phyloP scores from a whole-genome alignment of 2,888 invertebrate species.

The Torymus texanus region DNA sequence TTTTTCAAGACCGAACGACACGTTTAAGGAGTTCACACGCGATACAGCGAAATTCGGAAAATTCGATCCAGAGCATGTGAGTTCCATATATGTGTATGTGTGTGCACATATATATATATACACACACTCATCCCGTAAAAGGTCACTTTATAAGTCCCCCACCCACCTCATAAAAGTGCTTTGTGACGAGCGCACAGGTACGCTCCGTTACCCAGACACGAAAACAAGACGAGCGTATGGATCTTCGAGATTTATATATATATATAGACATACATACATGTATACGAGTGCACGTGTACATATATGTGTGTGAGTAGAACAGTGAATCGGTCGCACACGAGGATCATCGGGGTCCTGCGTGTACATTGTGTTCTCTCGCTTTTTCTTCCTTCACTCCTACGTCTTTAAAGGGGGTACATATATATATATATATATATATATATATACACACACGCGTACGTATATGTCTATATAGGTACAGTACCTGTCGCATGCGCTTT shows the following conservation, averaged over 20 bases:
- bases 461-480: no score
- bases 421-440: background rate
- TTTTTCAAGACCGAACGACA: constrained; percentile 4
- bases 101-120: constrained; percentile 63
- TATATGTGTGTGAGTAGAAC: constrained; percentile 19
- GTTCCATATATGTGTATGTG: constrained; percentile 62
- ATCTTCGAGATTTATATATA: constrained; percentile 63
- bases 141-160: constrained; percentile 69
- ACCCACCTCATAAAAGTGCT: constrained; percentile 66
- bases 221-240: constrained; percentile 65
- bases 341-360: constrained; percentile 41
- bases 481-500: constrained; percentile 50
- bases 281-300: no score
- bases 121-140: constrained; percentile 66
- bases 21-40: constrained; percentile 39
- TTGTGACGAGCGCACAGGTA: constrained; percentile 65
- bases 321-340: constrained; percentile 47
- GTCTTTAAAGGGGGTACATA: constrained; percentile 46
- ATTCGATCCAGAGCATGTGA: constrained; percentile 54
- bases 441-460: no score
- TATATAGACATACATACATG: no score
- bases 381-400: constrained; percentile 55
- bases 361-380: constrained; percentile 35
- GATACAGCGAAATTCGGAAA: constrained; percentile 56
- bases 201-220: constrained; percentile 67